Evolutionary conservation across 2,888 invertebrate genomes (phyloP).

Genomic region (Amaurobius ferox): DNA sequence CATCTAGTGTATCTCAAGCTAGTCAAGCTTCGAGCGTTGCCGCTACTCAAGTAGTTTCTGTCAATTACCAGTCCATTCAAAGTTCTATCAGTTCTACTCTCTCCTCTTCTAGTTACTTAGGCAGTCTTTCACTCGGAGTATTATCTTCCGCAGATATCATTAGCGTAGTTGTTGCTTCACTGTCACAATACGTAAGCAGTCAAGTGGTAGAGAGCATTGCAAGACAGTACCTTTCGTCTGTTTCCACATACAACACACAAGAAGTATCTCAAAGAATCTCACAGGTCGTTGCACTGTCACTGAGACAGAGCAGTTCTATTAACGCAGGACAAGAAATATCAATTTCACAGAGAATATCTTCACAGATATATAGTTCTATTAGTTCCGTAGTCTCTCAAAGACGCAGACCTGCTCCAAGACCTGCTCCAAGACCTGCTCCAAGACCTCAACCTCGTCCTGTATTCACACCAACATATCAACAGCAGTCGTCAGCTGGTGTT

Average conservation of each 20-base stretch:
- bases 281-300: not conserved
- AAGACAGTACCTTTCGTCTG: not conserved
- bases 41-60: not conserved
- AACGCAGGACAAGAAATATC: conserved; percentile 10
- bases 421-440: not conserved
- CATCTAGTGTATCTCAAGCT: no score
- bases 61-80: conserved; percentile 18
- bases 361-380: not conserved
- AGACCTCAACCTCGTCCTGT: not conserved
- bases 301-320: not conserved
- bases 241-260: no score
- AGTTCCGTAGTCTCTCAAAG: not conserved
- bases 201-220: not conserved
- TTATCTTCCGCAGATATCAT: not conserved
- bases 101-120: not conserved
- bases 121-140: not conserved
- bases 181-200: not conserved
- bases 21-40: no score
- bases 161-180: not conserved
- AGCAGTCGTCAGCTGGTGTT: not conserved
- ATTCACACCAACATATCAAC: not conserved
- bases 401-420: not conserved
- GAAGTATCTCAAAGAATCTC: not conserved
- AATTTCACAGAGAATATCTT: not conserved
- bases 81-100: not conserved